Conservation (phyloP, 1,140 invertebrate genomes). For the Bursaphelenchus mucronatus region DNA sequence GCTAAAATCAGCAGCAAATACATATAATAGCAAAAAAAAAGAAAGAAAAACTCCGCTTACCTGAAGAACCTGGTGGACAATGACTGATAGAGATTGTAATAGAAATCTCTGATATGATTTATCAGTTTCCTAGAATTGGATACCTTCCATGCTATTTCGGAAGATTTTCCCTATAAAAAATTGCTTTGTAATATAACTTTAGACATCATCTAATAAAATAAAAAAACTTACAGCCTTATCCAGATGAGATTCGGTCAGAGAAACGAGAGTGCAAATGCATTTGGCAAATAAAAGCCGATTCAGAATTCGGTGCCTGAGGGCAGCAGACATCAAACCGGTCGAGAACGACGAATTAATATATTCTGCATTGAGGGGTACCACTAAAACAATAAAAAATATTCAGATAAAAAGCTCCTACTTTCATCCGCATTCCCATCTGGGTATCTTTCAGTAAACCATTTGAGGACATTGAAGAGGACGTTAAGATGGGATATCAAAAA, state of each 20-base stretch:
- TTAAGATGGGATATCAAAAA: conserved; percentile 23
- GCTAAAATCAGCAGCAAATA: conserved; percentile 8
- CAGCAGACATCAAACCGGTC: conserved; percentile 27
- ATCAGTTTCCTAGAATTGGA: neutral
- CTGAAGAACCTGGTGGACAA: conserved; percentile 16
- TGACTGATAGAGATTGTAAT: conserved; percentile 15
- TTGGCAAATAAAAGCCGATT: conserved; percentile 33
- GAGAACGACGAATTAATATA: conserved; percentile 36
- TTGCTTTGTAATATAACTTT: neutral
- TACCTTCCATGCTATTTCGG: conserved; percentile 21
- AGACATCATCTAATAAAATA: neutral
- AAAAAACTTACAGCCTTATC: conserved; percentile 31
- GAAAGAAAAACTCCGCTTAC: conserved; percentile 2
- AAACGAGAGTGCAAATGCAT: conserved; percentile 21
- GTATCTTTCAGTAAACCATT: conserved; percentile 25
- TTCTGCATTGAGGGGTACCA: conserved; percentile 24
- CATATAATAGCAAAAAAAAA: conserved; percentile 4
- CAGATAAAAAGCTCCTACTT: conserved; percentile 26
- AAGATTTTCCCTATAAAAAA: conserved; percentile 25
- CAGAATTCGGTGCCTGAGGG: conserved; percentile 33
- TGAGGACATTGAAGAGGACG: conserved; percentile 31
- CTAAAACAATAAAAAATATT: conserved; percentile 33
- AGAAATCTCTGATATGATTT: conserved; percentile 13
- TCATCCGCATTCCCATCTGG: conserved; percentile 22
- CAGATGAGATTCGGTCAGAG: conserved; percentile 18